Percentiles rank a stretch among this genome's conserved stretches.
These are phyloP conservation scores for Whitmania pigra DNA, from an alignment of 1,140 invertebrate species.

Conservation along the genomic window DNA sequence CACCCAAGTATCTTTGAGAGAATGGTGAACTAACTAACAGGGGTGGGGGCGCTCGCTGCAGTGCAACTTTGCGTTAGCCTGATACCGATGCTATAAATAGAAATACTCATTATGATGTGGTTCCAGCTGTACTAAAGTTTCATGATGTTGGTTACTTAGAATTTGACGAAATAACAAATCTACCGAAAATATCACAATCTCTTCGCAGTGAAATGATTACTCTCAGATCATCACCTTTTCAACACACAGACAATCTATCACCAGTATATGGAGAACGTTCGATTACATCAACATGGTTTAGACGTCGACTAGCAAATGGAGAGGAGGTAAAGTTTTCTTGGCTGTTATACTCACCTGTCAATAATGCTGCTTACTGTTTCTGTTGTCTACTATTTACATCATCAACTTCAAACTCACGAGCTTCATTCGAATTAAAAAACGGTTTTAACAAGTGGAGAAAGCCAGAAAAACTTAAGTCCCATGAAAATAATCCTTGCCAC, in stretches of 20 bases:
- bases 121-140: conserved; percentile 20
- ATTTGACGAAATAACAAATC: conserved; percentile 21
- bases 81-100: too few relatives aligned
- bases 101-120: neutral
- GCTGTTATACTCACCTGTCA: conserved; percentile 23
- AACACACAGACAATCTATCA: conserved; percentile 12
- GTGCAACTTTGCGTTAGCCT: too few relatives aligned
- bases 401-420: conserved; percentile 10
- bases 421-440: conserved; percentile 20
- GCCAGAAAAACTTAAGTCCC: conserved; percentile 21
- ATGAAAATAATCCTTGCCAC: conserved; percentile 20
- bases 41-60: too few relatives aligned
- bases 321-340: conserved; percentile 16
- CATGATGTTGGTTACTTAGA: conserved; percentile 23
- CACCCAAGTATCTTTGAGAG: too few relatives aligned
- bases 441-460: conserved; percentile 23
- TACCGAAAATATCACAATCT: conserved; percentile 20
- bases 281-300: conserved; percentile 21
- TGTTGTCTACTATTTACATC: conserved; percentile 23
- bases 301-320: conserved; percentile 22
- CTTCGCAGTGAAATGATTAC: conserved; percentile 18
- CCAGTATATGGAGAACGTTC: conserved; percentile 8
- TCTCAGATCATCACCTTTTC: conserved; percentile 1
- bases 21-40: too few relatives aligned
- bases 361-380: conserved; percentile 24